phyloP scores from a whole-genome alignment of 2,888 invertebrate species.

The Oligia strigilis region DNA sequence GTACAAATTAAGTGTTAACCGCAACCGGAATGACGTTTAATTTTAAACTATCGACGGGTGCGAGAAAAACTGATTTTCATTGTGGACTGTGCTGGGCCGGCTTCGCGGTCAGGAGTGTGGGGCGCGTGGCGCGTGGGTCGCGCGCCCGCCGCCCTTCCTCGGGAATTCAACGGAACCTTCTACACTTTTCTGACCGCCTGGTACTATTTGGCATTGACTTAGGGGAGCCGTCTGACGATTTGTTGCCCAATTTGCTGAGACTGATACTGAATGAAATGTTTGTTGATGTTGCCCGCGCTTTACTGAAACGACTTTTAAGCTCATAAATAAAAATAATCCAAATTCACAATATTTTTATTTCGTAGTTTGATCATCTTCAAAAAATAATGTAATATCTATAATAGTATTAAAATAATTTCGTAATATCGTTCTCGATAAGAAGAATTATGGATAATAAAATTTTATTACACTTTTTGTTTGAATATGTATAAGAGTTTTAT shows the following conservation, averaged over 20 bases:
- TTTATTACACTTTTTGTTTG: conserved; percentile 46
- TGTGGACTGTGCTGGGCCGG: conserved; percentile 71
- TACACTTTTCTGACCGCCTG: conserved; percentile 78
- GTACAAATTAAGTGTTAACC: conserved; percentile 88
- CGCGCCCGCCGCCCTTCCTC: conserved; percentile 64
- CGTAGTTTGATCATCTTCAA: not conserved
- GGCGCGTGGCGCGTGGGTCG: conserved; percentile 73
- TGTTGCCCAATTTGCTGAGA: conserved; percentile 70
- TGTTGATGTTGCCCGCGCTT: conserved; percentile 15
- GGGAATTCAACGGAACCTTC: conserved; percentile 77
- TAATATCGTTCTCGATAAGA: conserved; percentile 14
- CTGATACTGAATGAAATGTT: conserved; percentile 37
- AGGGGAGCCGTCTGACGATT: conserved; percentile 80
- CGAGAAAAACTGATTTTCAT: conserved; percentile 87
- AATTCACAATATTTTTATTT: not conserved
- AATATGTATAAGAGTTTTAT: conserved; percentile 46
- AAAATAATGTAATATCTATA: conserved; percentile 8
- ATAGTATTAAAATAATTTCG: conserved; percentile 15
- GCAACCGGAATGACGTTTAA: conserved; percentile 88
- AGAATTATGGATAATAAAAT: conserved; percentile 30
- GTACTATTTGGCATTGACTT: conserved; percentile 90
- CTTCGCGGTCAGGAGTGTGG: conserved; percentile 72
- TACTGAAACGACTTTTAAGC: not conserved
- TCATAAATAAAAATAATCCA: not conserved
- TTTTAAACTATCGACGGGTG: conserved; percentile 87